These are phyloP conservation scores for Phytoseiulus persimilis DNA, from an alignment of 2,888 invertebrate species.

Conservation along the genomic window DNA sequence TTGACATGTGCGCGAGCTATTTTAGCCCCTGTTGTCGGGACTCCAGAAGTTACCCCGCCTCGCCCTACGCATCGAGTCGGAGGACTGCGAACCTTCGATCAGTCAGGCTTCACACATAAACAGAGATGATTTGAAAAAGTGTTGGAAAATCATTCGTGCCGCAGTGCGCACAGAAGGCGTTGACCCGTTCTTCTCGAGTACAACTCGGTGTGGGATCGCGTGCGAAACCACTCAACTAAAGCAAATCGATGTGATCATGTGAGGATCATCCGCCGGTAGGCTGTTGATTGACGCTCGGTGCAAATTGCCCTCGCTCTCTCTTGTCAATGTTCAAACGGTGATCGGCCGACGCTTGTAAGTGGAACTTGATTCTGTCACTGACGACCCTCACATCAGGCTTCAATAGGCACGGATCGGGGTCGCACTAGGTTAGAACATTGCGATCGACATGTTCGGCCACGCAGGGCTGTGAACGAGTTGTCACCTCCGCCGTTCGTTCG, in stretches of 20 bases:
- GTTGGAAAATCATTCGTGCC: background rate
- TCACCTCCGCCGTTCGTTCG: background rate
- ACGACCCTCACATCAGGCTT: slow-evolving; percentile 22
- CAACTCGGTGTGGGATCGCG: background rate
- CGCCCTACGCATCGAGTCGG: too few relatives aligned
- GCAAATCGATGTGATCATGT: background rate
- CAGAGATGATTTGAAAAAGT: background rate
- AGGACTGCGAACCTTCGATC: too few relatives aligned
- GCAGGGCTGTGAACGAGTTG: background rate
- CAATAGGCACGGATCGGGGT: slow-evolving; percentile 37
- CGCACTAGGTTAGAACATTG: background rate
- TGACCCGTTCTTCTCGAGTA: background rate
- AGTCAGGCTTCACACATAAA: too few relatives aligned
- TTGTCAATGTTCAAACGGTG: background rate
- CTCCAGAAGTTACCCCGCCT: too few relatives aligned
- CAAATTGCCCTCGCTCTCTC: background rate
- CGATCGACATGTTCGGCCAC: background rate
- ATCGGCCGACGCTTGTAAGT: background rate
- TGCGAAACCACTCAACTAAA: background rate
- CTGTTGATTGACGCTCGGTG: slow-evolving; percentile 5
- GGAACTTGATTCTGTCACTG: background rate
- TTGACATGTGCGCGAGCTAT: too few relatives aligned
- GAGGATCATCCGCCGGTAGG: background rate
- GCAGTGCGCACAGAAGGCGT: background rate
- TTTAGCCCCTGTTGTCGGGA: too few relatives aligned